phyloP scores from a whole-genome alignment of 2,113 vertebrate genomes.

The Eidolon helvum region DNA sequence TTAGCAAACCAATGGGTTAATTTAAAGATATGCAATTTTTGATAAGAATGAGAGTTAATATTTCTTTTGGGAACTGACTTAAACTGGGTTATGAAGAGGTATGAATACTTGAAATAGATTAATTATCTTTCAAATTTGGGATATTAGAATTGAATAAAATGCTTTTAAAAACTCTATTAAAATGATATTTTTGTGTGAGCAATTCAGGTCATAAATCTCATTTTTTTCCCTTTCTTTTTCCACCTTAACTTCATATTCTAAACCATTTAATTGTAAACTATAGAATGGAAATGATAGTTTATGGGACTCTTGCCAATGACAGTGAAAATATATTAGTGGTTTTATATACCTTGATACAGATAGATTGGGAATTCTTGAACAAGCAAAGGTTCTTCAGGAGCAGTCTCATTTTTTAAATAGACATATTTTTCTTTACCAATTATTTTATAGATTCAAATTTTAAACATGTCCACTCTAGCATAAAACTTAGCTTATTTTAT shows the following conservation, averaged over 20 bases:
- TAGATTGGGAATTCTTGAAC: neutral
- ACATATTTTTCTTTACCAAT: neutral
- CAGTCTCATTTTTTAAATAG: neutral
- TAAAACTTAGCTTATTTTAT: neutral
- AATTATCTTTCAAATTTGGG: conserved; percentile 78
- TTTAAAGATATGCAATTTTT: conserved; percentile 35
- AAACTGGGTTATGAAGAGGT: conserved; percentile 30
- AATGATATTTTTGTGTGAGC: conserved; percentile 74
- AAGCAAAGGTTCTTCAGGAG: neutral
- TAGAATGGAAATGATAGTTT: neutral
- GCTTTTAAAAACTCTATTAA: conserved; percentile 74
- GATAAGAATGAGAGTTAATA: conserved; percentile 29
- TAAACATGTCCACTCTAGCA: neutral
- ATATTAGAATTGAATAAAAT: conserved; percentile 75
- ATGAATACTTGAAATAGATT: conserved; percentile 74
- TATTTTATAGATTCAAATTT: neutral
- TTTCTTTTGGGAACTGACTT: conserved; percentile 62
- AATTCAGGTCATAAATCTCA: conserved; percentile 50
- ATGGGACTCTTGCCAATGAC: neutral
- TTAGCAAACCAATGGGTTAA: conserved; percentile 61
- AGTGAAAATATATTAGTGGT: neutral
- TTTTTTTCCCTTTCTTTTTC: neutral
- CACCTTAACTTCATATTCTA: neutral
- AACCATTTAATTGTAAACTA: neutral
- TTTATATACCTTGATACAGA: neutral